A percentile compares a stretch with the other conserved stretches of the same genome.
phyloP scores from a whole-genome alignment of 2,113 vertebrate genomes.

The Ceratotherium simum region DNA sequence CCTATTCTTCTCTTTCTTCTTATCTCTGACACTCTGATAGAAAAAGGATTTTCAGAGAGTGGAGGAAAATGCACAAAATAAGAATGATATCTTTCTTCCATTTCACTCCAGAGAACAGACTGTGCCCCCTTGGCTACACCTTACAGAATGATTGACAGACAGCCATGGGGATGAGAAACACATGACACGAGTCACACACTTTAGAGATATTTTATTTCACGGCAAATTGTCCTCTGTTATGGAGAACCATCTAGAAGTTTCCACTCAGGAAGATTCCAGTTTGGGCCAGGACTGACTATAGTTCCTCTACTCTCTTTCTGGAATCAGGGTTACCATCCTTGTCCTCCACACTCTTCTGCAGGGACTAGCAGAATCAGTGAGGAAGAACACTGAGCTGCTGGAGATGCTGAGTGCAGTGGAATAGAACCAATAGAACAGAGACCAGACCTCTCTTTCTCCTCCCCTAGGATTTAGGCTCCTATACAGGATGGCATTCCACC shows the following conservation, averaged over 20 bases:
- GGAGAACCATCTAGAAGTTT: neutral
- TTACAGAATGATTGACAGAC: neutral
- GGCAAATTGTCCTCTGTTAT: neutral
- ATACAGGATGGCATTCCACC: fast-evolving
- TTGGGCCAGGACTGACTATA: neutral
- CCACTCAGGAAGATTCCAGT: neutral
- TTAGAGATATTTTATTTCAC: neutral
- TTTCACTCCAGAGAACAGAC: neutral
- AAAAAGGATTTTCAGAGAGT: neutral
- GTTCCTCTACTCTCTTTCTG: neutral
- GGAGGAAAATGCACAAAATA: neutral
- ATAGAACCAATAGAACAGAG: neutral
- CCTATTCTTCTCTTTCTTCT: neutral
- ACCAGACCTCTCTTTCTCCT: neutral
- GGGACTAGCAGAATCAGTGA: neutral
- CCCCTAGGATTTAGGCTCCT: neutral
- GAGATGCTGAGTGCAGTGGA: neutral
- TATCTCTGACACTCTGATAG: neutral
- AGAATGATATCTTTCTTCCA: neutral
- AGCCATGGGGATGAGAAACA: neutral
- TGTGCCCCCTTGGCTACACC: too few species aligned
- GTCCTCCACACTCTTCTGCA: neutral
- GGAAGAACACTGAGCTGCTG: neutral
- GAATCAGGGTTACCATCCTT: neutral
- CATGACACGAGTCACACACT: neutral